phyloP scores from a whole-genome alignment of 92 coral and sea anemone species.

The Porites rus region DNA sequence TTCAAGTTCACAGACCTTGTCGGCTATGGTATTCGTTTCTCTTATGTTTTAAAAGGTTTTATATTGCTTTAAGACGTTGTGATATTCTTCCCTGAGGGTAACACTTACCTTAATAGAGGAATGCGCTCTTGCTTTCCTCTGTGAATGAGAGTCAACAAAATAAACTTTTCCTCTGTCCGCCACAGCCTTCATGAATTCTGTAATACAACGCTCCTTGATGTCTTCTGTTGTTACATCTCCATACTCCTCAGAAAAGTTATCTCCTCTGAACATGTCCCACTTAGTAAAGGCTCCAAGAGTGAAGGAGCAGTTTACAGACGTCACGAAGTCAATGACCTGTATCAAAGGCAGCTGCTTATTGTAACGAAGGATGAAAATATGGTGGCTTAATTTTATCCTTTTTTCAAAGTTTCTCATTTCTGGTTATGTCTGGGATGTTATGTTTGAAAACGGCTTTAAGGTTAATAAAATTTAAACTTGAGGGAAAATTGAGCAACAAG shows the following conservation, averaged over 20 bases:
- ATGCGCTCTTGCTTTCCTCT: neutral
- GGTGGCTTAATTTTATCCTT: too few species aligned
- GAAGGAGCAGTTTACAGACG: slow-evolving; percentile 31
- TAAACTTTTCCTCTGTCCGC: slow-evolving; percentile 26
- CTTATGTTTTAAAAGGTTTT: too few species aligned
- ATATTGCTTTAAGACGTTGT: too few species aligned
- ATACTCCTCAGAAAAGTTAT: slow-evolving; percentile 15
- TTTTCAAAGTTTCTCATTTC: too few species aligned
- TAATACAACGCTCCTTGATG: neutral
- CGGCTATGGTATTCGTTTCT: too few species aligned
- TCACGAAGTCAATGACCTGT: slow-evolving; percentile 39
- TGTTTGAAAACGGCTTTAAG: too few species aligned
- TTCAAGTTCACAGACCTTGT: too few species aligned
- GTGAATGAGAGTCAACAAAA: slow-evolving; percentile 34
- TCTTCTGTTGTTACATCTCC: slow-evolving; percentile 16
- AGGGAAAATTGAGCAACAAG: too few species aligned
- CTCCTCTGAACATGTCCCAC: slow-evolving; percentile 34
- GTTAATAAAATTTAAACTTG: too few species aligned
- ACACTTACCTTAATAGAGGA: neutral
- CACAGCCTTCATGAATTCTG: slow-evolving; percentile 37
- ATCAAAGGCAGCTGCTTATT: neutral
- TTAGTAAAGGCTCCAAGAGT: slow-evolving; percentile 40
- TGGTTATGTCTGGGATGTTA: too few species aligned
- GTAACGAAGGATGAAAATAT: neutral
- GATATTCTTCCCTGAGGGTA: too few species aligned